Evolutionary conservation across 23 tunicate species (phyloP).

Genomic region (Halocynthia roretzi): DNA sequence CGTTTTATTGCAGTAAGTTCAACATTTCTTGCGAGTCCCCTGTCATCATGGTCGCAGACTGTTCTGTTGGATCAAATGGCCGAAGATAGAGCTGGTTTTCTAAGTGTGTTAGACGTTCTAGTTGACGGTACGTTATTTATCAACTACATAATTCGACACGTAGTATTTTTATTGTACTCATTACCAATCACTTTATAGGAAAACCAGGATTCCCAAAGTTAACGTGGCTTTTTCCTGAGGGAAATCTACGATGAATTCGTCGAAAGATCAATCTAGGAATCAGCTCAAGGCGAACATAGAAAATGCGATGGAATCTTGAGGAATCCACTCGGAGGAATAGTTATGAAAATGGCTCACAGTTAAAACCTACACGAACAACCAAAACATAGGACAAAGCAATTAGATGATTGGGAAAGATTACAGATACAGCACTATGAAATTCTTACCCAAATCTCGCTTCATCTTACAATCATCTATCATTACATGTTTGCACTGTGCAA

Average conservation of each 20-base stretch:
- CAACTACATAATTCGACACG: background rate
- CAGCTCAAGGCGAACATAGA: too few species aligned
- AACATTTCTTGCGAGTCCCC: slow-evolving; percentile 80
- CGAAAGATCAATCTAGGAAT: background rate
- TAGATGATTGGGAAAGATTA: too few species aligned
- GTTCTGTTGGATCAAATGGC: slow-evolving; percentile 82
- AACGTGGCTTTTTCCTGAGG: slow-evolving; percentile 97
- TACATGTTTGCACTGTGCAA: too few species aligned
- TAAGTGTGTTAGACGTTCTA: slow-evolving; percentile 68
- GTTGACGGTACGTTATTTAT: slow-evolving; percentile 38
- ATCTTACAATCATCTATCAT: too few species aligned
- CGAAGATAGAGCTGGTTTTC: slow-evolving; percentile 20
- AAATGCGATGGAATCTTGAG: too few species aligned
- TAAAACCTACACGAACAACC: too few species aligned
- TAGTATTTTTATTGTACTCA: background rate
- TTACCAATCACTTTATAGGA: background rate
- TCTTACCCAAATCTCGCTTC: too few species aligned
- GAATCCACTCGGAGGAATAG: too few species aligned
- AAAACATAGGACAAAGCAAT: too few species aligned
- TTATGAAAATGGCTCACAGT: too few species aligned
- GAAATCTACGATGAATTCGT: slow-evolving; percentile 18
- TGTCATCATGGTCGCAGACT: slow-evolving; percentile 97
- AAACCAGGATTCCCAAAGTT: slow-evolving; percentile 62
- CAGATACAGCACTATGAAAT: too few species aligned
- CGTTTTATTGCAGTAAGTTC: slow-evolving; percentile 26